Base-by-base conservation (phyloP, 2,113 vertebrate genomes). In the Odontophorus gujanensis region DNA sequence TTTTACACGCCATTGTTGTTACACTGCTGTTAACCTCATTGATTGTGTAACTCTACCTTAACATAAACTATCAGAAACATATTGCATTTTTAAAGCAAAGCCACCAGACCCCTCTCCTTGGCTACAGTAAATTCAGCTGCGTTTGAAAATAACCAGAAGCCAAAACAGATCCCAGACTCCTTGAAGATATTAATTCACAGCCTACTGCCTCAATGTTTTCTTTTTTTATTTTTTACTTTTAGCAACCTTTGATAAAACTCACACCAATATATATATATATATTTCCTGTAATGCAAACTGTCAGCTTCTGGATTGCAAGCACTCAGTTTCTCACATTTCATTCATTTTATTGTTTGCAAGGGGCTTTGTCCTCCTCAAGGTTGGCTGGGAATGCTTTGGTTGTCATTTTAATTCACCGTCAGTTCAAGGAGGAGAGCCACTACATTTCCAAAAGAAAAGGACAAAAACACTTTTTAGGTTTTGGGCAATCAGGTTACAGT, bases 351-450 rank as follows among this genome's bases (percentile, higher is more conserved):
- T 75, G 76, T 32, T 84, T 57, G 87, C 85, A 91, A 94, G 69
- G 40, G 36, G 40, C 84, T 95, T 90, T 83, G 59, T 81, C 22
- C 78, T 67, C 7, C 38, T n/a, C 65, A 65, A 88, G 85, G 48
- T 61, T 0, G 0, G 47, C 76, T 77, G 68, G 53, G 85, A 94
- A 78, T 8, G 51, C 79, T 95, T 81, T 93, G 79, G 47, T 93
- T 94, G 87, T 83, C 82, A 40, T 57, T 93, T 43, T 65, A 90
- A 94, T 90, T 94, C 79, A 65, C 51, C 19, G 67, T 10, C 36
- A 78, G 11, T 34, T 83, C 16, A 40, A 91, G 72, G 61, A 92
- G 36, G 10, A 92, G 34, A 87, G 83, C 7, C 26, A n/a, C 40
- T 61, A 40, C 24, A 79, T 67, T 75, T 45, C 68, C 61, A 91